Conservation (phyloP, 1,140 invertebrate genomes). For the Pseudomyrmex gracilis region DNA sequence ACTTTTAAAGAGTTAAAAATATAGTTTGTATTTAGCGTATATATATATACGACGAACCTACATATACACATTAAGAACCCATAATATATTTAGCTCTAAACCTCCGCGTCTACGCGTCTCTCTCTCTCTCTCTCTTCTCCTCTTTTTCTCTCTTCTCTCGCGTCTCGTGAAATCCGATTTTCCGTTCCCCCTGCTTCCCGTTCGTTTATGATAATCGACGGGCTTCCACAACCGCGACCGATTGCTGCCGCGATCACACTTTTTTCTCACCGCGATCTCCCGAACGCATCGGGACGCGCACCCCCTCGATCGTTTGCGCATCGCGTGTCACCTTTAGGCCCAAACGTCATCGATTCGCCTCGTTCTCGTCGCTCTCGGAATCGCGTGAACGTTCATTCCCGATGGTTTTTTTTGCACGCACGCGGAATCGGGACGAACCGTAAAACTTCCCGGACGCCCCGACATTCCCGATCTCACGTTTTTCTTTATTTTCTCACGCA, state of each 20-base stretch:
- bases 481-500: background rate
- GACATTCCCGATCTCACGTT: background rate
- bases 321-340: slow-evolving; percentile 71
- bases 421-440: slow-evolving; percentile 10
- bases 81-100: slow-evolving; percentile 65
- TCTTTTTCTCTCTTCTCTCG: too few species aligned
- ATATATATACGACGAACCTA: slow-evolving; percentile 78
- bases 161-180: slow-evolving; percentile 6
- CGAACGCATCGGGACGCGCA: slow-evolving; percentile 72
- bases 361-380: background rate
- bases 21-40: slow-evolving; percentile 84
- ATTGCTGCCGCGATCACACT: slow-evolving; percentile 3
- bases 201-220: slow-evolving; percentile 19
- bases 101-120: slow-evolving; percentile 64
- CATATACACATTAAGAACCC: slow-evolving; percentile 75
- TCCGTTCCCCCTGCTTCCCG: background rate
- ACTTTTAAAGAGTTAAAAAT: slow-evolving; percentile 86
- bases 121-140: slow-evolving; percentile 37
- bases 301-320: slow-evolving; percentile 15
- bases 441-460: background rate
- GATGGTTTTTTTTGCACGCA: slow-evolving; percentile 4
- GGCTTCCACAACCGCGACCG: background rate
- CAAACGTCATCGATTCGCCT: slow-evolving; percentile 62
- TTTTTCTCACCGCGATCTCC: slow-evolving; percentile 44
- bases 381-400: background rate